Percentiles rank a stretch among this genome's conserved stretches.
These are phyloP conservation scores for Bufo gargarizans DNA, from an alignment of 2,113 vertebrate species.

Conservation along the genomic window DNA sequence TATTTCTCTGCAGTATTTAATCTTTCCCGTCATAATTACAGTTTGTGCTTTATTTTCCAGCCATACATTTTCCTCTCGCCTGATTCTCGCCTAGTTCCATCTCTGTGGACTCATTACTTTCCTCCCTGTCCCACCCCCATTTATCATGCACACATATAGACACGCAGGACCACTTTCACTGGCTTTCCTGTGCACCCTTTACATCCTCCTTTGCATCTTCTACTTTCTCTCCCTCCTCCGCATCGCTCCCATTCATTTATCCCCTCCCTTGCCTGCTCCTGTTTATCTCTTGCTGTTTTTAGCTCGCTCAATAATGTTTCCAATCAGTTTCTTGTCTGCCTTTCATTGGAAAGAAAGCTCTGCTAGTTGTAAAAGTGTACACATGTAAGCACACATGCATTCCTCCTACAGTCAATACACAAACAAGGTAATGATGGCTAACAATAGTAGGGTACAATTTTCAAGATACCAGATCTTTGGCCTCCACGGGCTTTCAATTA, in stretches of 20 bases:
- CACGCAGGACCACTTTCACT: slow-evolving; percentile 23
- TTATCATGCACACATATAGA: slow-evolving; percentile 12
- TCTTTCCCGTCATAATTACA: slow-evolving; percentile 14
- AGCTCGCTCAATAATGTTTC: slow-evolving; percentile 46
- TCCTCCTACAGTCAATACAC: not conserved
- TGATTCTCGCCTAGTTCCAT: slow-evolving; percentile 15
- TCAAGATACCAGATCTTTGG: not conserved
- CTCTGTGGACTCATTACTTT: slow-evolving; percentile 40
- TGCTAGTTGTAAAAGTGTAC: not conserved
- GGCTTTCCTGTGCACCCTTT: not conserved
- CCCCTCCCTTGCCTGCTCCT: not conserved
- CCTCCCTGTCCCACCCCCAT: slow-evolving; percentile 23
- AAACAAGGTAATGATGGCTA: not conserved
- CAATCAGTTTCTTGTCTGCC: slow-evolving; percentile 33
- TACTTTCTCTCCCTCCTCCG: slow-evolving; percentile 27
- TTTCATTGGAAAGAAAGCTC: slow-evolving; percentile 14
- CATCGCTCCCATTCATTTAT: slow-evolving; percentile 29
- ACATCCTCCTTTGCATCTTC: not conserved
- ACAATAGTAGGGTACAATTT: not conserved
- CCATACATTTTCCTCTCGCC: slow-evolving; percentile 7
- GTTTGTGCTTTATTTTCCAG: slow-evolving; percentile 24
- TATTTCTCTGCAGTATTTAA: slow-evolving; percentile 27
- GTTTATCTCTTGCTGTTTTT: slow-evolving; percentile 47
- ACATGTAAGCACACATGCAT: slow-evolving; percentile 4
- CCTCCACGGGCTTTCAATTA: not conserved